Conservation (phyloP, 2,113 vertebrate species). For the Nyctibius bracteatus region DNA sequence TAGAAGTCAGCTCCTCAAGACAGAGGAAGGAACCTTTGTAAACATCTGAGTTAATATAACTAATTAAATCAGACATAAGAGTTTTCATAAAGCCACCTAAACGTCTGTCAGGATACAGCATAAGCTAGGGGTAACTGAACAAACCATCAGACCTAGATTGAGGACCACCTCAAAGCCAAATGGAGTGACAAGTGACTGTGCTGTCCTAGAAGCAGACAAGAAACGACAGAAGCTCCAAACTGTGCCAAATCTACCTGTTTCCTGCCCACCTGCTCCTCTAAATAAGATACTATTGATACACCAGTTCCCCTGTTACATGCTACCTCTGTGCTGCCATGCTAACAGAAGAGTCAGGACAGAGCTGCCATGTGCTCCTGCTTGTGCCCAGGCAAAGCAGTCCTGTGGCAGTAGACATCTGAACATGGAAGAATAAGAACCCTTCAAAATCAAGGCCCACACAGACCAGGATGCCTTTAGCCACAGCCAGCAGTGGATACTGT, state of each 20-base stretch:
- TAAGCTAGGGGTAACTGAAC: neutral
- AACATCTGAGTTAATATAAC: neutral
- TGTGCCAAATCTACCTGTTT: neutral
- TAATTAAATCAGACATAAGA: neutral
- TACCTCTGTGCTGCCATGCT: neutral
- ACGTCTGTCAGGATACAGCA: neutral
- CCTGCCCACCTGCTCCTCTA: neutral
- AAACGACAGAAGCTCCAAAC: neutral
- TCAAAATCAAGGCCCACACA: neutral
- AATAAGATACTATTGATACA: neutral
- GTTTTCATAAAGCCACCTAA: neutral
- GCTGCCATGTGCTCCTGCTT: neutral
- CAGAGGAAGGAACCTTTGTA: neutral
- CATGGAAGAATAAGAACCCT: neutral
- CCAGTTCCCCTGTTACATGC: too few species aligned
- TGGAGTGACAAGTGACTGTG: neutral
- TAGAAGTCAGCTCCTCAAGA: neutral
- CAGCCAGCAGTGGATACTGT: neutral
- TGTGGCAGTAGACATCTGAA: neutral
- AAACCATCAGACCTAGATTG: neutral
- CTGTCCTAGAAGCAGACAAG: neutral
- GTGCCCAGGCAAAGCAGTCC: too few species aligned
- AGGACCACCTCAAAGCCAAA: neutral
- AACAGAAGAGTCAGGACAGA: neutral
- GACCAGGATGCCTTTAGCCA: neutral